Base-by-base conservation (phyloP, 2,888 invertebrate genomes). In the Acrocyrtus sp. region DNA sequence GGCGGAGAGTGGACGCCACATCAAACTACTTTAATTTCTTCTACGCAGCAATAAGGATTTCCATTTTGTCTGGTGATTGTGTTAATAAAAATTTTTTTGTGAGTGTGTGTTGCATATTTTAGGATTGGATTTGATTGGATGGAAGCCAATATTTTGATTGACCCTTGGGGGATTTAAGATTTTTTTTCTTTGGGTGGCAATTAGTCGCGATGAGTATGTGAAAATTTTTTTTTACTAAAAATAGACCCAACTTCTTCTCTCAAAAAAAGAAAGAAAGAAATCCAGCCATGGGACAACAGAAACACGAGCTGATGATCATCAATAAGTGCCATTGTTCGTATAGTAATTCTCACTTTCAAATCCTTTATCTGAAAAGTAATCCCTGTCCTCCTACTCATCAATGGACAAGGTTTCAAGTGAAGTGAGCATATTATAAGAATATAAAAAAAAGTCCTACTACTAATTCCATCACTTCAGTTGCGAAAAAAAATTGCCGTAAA, bases 231-330 rank as follows among this genome's bases (percentile, higher is more conserved):
- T n/a, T n/a, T n/a, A n/a, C n/a, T n/a, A n/a, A n/a, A n/a, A n/a
- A n/a, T n/a, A n/a, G n/a, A n/a, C n/a, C n/a, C n/a, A n/a, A n/a
- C n/a, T n/a, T n/a, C n/a, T n/a, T n/a, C n/a, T n/a, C n/a, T n/a
- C n/a, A n/a, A n/a, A n/a, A n/a, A 62, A 41, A 24, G 51, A 61
- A 15, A 39, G 12, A 19, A 65, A n/a, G 8, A 22, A 65, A 65
- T 65, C 65, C 65, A 65, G 65, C 65, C 65, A 65, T 65, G 65
- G 56, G 65, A 65, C 65, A 65, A 56, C 22, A 45, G 34, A 56
- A 41, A 15, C 50, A 63, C 22, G 34, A n/a, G n/a, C n/a, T n/a
- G n/a, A 17, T 26, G 54, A 65, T 45, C 29, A 53, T 8, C 8
- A 29, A 29, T 4, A 2, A 45, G 3, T 27, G 29, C 39, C 41